A percentile compares a stretch with the other conserved stretches of the same genome.
phyloP scores from a whole-genome alignment of 2,113 vertebrate genomes.

The Rallus limicola region DNA sequence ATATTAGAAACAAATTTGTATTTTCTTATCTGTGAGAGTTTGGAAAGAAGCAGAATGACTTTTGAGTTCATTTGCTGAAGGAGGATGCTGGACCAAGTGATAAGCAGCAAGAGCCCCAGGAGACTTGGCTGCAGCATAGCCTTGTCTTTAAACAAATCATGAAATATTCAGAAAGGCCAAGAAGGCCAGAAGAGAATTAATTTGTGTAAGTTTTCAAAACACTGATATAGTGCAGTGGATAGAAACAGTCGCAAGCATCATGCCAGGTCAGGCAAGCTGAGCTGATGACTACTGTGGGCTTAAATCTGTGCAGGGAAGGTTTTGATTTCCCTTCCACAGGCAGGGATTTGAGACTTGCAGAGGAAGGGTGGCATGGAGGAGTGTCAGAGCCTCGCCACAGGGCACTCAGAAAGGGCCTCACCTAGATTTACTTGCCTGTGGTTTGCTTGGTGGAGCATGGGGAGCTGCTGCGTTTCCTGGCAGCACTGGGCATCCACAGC shows the following conservation, averaged over 20 bases:
- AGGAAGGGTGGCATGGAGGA: background rate
- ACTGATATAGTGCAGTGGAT: background rate
- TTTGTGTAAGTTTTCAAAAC: background rate
- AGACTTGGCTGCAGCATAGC: background rate
- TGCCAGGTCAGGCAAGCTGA: background rate
- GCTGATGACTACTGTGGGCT: background rate
- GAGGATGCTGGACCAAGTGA: background rate
- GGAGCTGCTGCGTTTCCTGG: background rate
- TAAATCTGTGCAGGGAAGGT: background rate
- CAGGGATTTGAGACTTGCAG: background rate
- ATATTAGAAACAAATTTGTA: background rate
- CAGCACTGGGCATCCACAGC: rapidly evolving
- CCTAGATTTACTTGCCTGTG: background rate
- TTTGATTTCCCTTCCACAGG: background rate
- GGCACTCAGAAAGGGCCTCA: background rate
- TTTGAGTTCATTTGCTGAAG: background rate
- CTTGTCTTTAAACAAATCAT: background rate
- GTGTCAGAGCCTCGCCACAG: background rate
- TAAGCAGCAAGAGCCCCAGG: background rate
- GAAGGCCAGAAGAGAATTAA: background rate
- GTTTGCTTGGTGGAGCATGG: background rate
- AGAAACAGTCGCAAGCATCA: background rate
- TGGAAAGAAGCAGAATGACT: background rate
- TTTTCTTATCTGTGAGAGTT: background rate
- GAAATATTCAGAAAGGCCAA: background rate